Evolutionary conservation across 2,113 vertebrate species (phyloP), one percentile per base, ranked within the genome.

Genomic region (Tetrao urogallus): DNA sequence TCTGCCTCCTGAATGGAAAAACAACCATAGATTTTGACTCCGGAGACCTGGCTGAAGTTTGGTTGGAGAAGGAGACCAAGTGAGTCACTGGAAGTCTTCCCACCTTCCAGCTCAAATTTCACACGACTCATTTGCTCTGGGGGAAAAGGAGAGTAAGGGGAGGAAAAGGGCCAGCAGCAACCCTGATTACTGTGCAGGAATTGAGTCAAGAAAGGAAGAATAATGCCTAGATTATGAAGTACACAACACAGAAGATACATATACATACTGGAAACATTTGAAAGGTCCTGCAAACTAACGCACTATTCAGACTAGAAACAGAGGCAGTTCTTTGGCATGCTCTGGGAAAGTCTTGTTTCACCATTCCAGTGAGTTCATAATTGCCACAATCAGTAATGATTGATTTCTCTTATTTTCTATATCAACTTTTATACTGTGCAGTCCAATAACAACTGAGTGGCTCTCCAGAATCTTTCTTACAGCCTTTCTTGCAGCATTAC

Each of bases 171-270:
- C 6, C 17, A 50, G 38, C 20, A 57, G 30, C 40, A 93, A 16
- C 36, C 43, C 36, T 0, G 0, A 8, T 27, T 38, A 12, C 13
- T 36, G 25, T 4, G 19, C 24, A 36, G 50, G 50, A 69, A 57
- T 65, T 91, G 27, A 30, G 24, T 17, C 24, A 56, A 10, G 20
- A 48, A 82, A 70, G 27, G 50, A 81, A 65, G 7, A 87, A 69
- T 6, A 76, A 40, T 19, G 6, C 8, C 74, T 66, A 17, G 8
- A 48, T 13, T 67, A 30, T 7, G 19, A 74, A 90, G 56, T 38
- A 63, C 20, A 67, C 56, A 58, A 56, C 12, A 34, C 20, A 56
- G 25, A 71, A 77, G 76, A 57, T 36, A n/a, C 20, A 16, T 1
- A 6, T 3, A 13, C 11, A 32, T 1, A 30, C 24, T 50, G 56